Conservation (phyloP, 2,113 vertebrate species). For the Ictalurus punctatus region DNA sequence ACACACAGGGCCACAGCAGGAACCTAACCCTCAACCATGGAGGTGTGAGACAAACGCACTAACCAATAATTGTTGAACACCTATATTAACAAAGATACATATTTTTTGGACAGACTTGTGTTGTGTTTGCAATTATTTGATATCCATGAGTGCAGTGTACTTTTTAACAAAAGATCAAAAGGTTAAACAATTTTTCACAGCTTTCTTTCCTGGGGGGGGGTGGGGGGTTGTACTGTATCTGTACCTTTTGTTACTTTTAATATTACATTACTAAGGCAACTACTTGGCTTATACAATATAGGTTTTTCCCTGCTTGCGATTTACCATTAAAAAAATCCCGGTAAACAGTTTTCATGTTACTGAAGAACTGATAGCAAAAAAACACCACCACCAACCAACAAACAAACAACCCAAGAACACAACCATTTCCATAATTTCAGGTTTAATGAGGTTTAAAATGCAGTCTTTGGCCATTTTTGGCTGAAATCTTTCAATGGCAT, state of each 20-base stretch:
- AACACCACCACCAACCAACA: background rate
- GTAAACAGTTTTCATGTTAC: background rate
- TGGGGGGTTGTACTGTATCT: too few relatives aligned
- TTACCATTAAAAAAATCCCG: background rate
- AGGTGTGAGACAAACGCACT: too few relatives aligned
- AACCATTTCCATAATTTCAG: background rate
- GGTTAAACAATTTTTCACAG: too few relatives aligned
- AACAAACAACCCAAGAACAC: background rate
- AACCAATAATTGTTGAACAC: too few relatives aligned
- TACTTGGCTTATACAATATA: background rate
- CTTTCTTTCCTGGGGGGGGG: too few relatives aligned
- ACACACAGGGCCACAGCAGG: too few relatives aligned
- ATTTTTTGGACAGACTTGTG: too few relatives aligned
- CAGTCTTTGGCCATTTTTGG: background rate
- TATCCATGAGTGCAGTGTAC: too few relatives aligned
- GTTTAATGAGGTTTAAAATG: background rate
- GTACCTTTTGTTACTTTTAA: background rate
- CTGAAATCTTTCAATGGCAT: background rate
- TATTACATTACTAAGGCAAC: background rate
- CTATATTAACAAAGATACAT: too few relatives aligned
- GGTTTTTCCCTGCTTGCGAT: background rate
- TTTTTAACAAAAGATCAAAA: too few relatives aligned
- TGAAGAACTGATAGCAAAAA: background rate
- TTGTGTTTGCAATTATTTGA: too few relatives aligned
- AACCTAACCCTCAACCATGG: too few relatives aligned